Percentiles rank a stretch among this genome's conserved stretches.
Evolutionary conservation across 2,113 vertebrate species (phyloP).

Genomic region (Alethe castanea): DNA sequence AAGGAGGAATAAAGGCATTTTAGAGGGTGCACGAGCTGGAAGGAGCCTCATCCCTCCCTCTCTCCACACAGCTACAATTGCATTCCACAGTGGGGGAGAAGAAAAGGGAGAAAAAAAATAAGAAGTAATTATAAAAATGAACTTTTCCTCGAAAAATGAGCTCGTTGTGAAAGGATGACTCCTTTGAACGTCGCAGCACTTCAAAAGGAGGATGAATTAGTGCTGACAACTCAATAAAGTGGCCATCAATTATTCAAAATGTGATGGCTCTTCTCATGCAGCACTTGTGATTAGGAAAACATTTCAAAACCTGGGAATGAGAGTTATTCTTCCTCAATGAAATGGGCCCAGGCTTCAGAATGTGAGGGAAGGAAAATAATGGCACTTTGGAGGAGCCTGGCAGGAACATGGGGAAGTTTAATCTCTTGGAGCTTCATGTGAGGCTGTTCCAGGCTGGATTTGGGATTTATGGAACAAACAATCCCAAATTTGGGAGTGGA

Average conservation of each 20-base stretch:
- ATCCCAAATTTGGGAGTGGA: background rate
- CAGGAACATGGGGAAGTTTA: background rate
- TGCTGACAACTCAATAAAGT: slow-evolving; percentile 72
- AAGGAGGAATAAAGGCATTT: slow-evolving; percentile 50
- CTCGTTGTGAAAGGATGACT: slow-evolving; percentile 54
- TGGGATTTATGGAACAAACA: background rate
- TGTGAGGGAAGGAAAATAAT: background rate
- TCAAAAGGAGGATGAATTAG: slow-evolving; percentile 58
- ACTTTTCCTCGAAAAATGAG: slow-evolving; percentile 47
- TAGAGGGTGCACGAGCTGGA: slow-evolving; percentile 21
- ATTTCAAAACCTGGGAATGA: slow-evolving; percentile 52
- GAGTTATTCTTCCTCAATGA: slow-evolving; percentile 24
- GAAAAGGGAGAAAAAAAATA: background rate
- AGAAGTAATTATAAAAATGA: slow-evolving; percentile 73
- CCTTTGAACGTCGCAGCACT: slow-evolving; percentile 24
- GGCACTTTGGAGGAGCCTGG: background rate
- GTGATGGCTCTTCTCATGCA: slow-evolving; percentile 56
- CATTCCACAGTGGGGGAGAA: background rate
- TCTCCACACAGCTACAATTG: slow-evolving; percentile 29
- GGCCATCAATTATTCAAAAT: slow-evolving; percentile 76
- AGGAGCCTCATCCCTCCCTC: background rate
- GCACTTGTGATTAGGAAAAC: slow-evolving; percentile 62
- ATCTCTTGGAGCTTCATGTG: background rate
- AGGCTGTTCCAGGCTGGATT: background rate
- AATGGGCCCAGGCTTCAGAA: slow-evolving; percentile 10